A percentile compares a stretch with the other conserved stretches of the same genome.
Evolutionary conservation across 2,888 invertebrate species (phyloP).

Genomic region (Rhingia campestris): DNA sequence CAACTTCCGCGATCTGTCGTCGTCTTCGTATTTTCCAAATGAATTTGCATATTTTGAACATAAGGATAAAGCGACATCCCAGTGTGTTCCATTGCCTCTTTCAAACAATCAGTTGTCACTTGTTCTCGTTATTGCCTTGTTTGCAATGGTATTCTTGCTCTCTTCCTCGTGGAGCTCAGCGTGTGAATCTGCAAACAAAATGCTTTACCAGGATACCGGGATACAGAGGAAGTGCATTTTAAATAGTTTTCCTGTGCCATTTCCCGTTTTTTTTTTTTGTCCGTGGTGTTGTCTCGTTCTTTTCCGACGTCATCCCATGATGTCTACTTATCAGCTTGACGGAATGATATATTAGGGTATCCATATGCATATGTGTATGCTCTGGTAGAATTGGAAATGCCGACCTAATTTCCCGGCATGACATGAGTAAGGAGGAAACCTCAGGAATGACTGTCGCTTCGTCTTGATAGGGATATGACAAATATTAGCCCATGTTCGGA

Average conservation of each 20-base stretch:
- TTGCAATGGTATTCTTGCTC: constrained; percentile 11
- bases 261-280: constrained; percentile 36
- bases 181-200: constrained; percentile 34
- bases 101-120: constrained; percentile 69
- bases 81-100: constrained; percentile 35
- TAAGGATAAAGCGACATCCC: constrained; percentile 41
- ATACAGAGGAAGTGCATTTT: constrained; percentile 43
- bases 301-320: constrained; percentile 55
- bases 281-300: background rate
- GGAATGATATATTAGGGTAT: constrained; percentile 53
- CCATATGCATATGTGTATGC: constrained; percentile 17
- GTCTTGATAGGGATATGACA: constrained; percentile 53
- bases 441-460: constrained; percentile 37
- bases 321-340: constrained; percentile 64
- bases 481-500: constrained; percentile 65
- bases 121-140: constrained; percentile 70
- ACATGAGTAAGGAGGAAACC: constrained; percentile 14
- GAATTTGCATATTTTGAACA: constrained; percentile 66
- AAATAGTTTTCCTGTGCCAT: constrained; percentile 66
- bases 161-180: constrained; percentile 24
- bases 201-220: background rate
- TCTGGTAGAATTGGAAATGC: constrained; percentile 63
- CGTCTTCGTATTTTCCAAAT: constrained; percentile 41
- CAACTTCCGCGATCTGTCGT: constrained; percentile 63
- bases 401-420: constrained; percentile 61